These are phyloP conservation scores for Pecten maximus DNA, from an alignment of 2,888 invertebrate species.

Conservation along the genomic window DNA sequence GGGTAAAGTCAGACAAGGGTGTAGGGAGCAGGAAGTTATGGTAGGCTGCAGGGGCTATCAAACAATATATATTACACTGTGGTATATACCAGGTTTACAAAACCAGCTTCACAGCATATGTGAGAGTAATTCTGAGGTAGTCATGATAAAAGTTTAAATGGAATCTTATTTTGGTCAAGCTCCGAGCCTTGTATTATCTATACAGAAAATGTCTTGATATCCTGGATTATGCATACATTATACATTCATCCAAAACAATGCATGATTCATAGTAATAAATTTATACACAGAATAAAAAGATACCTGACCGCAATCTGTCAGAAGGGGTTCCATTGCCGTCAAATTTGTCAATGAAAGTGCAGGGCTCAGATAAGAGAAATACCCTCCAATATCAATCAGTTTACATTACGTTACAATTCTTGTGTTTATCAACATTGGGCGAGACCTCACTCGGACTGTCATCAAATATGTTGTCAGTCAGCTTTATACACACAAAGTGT, in stretches of 20 bases:
- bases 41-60: too few species aligned
- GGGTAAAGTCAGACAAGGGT: too few species aligned
- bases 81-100: too few species aligned
- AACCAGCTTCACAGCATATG: too few species aligned
- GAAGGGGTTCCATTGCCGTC: not conserved
- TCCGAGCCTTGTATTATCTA: too few species aligned
- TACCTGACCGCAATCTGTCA: not conserved
- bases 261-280: not conserved
- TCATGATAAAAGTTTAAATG: too few species aligned
- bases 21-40: too few species aligned
- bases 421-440: not conserved
- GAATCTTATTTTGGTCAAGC: too few species aligned
- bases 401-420: not conserved
- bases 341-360: not conserved
- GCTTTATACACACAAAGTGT: not conserved
- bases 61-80: too few species aligned
- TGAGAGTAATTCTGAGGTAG: too few species aligned
- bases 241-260: not conserved
- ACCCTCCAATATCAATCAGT: not conserved
- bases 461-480: not conserved
- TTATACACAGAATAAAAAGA: not conserved
- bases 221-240: not conserved
- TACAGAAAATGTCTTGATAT: not conserved
- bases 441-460: not conserved
- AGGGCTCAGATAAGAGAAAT: not conserved